These are phyloP conservation scores for Platycheirus albimanus DNA, from an alignment of 2,888 invertebrate genomes.

Conservation along the genomic window DNA sequence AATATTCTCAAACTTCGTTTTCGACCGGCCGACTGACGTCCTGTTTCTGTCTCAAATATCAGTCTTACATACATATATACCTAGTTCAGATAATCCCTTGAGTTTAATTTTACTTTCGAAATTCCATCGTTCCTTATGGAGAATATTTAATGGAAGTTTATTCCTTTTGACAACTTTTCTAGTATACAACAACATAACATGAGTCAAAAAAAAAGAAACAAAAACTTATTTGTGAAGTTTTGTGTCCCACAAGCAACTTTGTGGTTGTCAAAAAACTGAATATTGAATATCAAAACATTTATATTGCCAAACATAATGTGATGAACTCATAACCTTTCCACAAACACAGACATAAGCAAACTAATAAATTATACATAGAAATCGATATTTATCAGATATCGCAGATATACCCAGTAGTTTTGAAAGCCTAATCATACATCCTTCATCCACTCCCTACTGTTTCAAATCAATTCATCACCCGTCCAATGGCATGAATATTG, in stretches of 20 bases:
- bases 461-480: conserved; percentile 34
- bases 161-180: conserved; percentile 29
- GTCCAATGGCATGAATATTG: neutral
- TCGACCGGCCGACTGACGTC: neutral
- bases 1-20: conserved; percentile 1
- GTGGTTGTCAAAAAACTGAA: conserved; percentile 27
- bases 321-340: conserved; percentile 5
- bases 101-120: conserved; percentile 4
- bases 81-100: conserved; percentile 5
- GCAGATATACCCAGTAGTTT: conserved; percentile 3
- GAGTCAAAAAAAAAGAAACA: neutral
- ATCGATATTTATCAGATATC: conserved; percentile 23
- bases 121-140: neutral
- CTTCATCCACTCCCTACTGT: neutral
- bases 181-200: neutral
- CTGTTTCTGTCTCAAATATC: too few species aligned
- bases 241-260: conserved; percentile 19
- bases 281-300: conserved; percentile 49
- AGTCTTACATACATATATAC: too few species aligned
- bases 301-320: neutral
- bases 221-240: conserved; percentile 20
- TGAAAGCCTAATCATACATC: conserved; percentile 19
- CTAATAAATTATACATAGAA: conserved; percentile 15
- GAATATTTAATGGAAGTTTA: conserved; percentile 46
- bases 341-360: neutral